These are phyloP conservation scores for Coelinius sp. DNA, from an alignment of 2,888 invertebrate genomes.

Conservation along the genomic window DNA sequence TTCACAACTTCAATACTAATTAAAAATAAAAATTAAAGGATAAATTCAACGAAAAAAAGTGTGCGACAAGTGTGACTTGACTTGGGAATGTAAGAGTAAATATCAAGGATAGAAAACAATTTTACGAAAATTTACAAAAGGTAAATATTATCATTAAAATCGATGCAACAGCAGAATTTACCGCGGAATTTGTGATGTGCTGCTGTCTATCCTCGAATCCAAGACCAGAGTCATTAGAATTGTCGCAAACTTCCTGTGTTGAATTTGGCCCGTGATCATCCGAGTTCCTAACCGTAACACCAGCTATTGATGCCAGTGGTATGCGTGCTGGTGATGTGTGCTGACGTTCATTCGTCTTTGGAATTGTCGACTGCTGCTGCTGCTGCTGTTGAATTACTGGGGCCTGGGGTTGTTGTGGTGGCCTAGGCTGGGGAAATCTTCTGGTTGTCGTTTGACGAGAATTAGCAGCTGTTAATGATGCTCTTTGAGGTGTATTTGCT, in stretches of 20 bases:
- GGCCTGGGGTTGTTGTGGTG: slow-evolving; percentile 42
- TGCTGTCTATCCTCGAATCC: slow-evolving; percentile 85
- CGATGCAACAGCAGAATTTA: slow-evolving; percentile 30
- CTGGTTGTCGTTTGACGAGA: slow-evolving; percentile 60
- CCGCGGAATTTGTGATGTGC: slow-evolving; percentile 61
- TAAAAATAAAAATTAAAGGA: background rate
- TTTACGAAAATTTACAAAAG: slow-evolving; percentile 10
- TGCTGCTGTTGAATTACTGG: slow-evolving; percentile 17
- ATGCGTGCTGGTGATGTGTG: slow-evolving; percentile 57
- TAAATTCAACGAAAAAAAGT: background rate
- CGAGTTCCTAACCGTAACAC: slow-evolving; percentile 71
- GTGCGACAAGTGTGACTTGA: background rate
- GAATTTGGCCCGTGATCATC: slow-evolving; percentile 72
- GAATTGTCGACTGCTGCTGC: slow-evolving; percentile 19
- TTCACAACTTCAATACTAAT: background rate
- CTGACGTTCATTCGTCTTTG: slow-evolving; percentile 32
- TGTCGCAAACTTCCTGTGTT: slow-evolving; percentile 80
- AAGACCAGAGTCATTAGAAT: slow-evolving; percentile 91
- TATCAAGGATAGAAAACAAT: slow-evolving; percentile 8
- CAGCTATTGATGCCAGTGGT: slow-evolving; percentile 67
- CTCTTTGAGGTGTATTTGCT: slow-evolving; percentile 58
- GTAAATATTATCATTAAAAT: slow-evolving; percentile 7
- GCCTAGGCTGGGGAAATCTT: slow-evolving; percentile 72
- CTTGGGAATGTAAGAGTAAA: background rate
- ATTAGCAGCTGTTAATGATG: slow-evolving; percentile 71